Evolutionary conservation across 2,113 vertebrate genomes (phyloP).

Genomic region (Aldabrachelys gigantea): DNA sequence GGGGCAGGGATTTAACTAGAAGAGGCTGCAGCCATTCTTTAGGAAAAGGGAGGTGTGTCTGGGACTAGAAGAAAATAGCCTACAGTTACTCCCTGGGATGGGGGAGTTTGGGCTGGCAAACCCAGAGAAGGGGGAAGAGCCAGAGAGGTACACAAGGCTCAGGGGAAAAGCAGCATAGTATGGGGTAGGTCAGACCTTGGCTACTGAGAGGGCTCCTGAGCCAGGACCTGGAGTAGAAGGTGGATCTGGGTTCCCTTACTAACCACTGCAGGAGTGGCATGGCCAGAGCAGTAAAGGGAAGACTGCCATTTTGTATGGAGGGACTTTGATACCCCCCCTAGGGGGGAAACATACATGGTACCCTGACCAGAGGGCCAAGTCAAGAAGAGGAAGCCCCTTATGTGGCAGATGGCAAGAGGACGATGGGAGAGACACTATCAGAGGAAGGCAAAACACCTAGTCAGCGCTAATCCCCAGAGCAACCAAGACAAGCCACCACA

Average conservation of each 20-base stretch:
- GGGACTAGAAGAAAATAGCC: too few species aligned
- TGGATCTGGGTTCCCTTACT: too few species aligned
- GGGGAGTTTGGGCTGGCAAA: too few species aligned
- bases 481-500: background rate
- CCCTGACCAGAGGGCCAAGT: background rate
- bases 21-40: too few species aligned
- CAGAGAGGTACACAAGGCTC: too few species aligned
- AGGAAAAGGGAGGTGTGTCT: too few species aligned
- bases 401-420: background rate
- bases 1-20: too few species aligned
- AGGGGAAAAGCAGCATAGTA: too few species aligned
- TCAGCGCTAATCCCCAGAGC: background rate
- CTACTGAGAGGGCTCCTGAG: too few species aligned
- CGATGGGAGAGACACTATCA: background rate
- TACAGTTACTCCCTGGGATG: too few species aligned
- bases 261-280: background rate
- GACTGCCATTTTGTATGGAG: background rate
- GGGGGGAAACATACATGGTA: background rate
- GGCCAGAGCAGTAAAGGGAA: background rate
- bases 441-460: background rate
- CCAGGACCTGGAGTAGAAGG: background rate
- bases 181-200: too few species aligned
- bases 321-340: background rate
- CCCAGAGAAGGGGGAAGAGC: too few species aligned
- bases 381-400: background rate